These are phyloP conservation scores for Dolichopus griseipennis DNA, from an alignment of 2,888 invertebrate genomes.

Conservation along the genomic window DNA sequence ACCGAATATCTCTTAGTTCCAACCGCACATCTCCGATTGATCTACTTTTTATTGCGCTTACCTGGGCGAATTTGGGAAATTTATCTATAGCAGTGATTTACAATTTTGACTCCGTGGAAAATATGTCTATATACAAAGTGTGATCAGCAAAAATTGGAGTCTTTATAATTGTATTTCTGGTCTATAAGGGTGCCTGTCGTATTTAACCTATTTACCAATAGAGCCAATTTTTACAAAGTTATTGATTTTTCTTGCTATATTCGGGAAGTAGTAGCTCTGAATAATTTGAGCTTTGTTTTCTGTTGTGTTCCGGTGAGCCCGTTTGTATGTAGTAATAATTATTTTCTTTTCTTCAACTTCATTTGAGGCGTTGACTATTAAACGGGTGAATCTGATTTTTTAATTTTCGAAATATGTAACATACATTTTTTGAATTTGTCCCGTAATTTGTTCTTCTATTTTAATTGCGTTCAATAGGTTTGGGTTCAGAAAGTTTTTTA, in stretches of 20 bases:
- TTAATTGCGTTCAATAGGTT: slow-evolving; percentile 13
- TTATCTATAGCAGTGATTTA: slow-evolving; percentile 19
- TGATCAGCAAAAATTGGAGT: slow-evolving; percentile 19
- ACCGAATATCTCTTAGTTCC: slow-evolving; percentile 20
- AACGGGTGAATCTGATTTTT: slow-evolving; percentile 14
- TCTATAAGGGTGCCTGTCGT: slow-evolving; percentile 19
- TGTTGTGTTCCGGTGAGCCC: slow-evolving; percentile 16
- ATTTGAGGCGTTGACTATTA: slow-evolving; percentile 12
- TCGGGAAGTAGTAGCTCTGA: slow-evolving; percentile 18
- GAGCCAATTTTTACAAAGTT: slow-evolving; percentile 10
- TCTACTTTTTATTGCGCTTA: slow-evolving; percentile 14
- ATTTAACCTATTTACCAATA: slow-evolving; percentile 17
- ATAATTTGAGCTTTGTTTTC: slow-evolving; percentile 19
- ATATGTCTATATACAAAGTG: slow-evolving; percentile 20
- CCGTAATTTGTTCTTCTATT: slow-evolving; percentile 16
- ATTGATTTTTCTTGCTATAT: slow-evolving; percentile 12
- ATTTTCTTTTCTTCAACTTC: slow-evolving; percentile 16
- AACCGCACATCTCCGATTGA: slow-evolving; percentile 17
- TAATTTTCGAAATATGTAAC: slow-evolving; percentile 15
- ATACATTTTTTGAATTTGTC: slow-evolving; percentile 16
- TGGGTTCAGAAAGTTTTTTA: slow-evolving; percentile 9
- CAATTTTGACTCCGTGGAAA: slow-evolving; percentile 16
- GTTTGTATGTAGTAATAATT: slow-evolving; percentile 11
- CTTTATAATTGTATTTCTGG: slow-evolving; percentile 13
- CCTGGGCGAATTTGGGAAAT: slow-evolving; percentile 16